Base-by-base conservation (phyloP, 2,888 invertebrate species). In the Allophyes oxyacanthae region DNA sequence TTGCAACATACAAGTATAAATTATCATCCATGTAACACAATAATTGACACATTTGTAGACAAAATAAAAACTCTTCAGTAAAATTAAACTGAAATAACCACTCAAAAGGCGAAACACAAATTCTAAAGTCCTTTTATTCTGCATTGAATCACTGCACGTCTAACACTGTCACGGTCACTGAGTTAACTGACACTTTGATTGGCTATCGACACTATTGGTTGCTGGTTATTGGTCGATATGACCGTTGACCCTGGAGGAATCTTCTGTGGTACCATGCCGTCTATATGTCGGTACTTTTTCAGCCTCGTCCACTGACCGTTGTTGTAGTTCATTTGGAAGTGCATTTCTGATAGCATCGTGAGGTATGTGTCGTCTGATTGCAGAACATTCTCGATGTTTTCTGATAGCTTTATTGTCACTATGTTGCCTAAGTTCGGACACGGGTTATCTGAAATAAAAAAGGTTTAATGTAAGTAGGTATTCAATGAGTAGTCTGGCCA, bases 251-350 rank as follows among this genome's bases (percentile, higher is more conserved):
- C 90, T 0, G 94, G 93, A 0, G 92, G 92, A 61, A 93, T 91
- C 60, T 91, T 92, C 73, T 93, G 88, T 0, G 93, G 92, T 0
- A 93, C 87, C 86, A 91, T 91, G 0, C 93, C 94, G 38, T 96
- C 97, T 71, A 97, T 95, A 56, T 97, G 96, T 57, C 98, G 95
- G 87, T 97, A 97, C 82, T 99, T 99, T 90, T 98, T 98, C 78
- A 99, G 82, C 2, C 93, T 94, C 85, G 99, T 99, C 99, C 99
- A 99, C 86, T 99, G 99, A 89, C 99, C 99, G 50, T 98, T 99
- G 84, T 97, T 97, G 92, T 99, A 99, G 92, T 99, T 99, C 98
- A 99, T 98, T 88, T 99, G 98, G 96, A 99, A 99, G 90, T 98
- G 98, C 68, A 98, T 99, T 89, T 99, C 99, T 0, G 97, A 97